Conservation (phyloP, 2,113 vertebrate genomes). For the Gorsachius goisagi region DNA sequence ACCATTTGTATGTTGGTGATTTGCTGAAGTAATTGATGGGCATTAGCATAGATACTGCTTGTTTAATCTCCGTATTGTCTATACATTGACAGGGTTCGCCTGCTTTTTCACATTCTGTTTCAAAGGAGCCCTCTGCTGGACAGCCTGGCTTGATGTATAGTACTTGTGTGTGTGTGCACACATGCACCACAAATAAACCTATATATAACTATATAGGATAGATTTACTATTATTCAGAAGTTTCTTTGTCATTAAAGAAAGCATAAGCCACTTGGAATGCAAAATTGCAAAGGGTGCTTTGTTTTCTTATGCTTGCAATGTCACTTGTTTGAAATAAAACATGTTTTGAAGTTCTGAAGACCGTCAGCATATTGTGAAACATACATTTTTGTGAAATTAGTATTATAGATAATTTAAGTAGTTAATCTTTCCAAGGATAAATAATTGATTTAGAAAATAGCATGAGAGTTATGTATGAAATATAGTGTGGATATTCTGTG, state of each 20-base stretch:
- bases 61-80: slow-evolving; percentile 51
- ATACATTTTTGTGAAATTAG: slow-evolving; percentile 63
- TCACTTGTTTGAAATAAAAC: slow-evolving; percentile 57
- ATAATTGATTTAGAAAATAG: slow-evolving; percentile 62
- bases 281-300: slow-evolving; percentile 36
- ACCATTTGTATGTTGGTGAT: background rate
- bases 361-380: slow-evolving; percentile 1
- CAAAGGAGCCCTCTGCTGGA: slow-evolving; percentile 85
- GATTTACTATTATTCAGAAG: slow-evolving; percentile 30
- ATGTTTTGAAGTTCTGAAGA: slow-evolving; percentile 46
- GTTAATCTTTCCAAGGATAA: slow-evolving; percentile 63
- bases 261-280: background rate
- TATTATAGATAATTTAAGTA: slow-evolving; percentile 68
- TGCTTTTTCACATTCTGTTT: slow-evolving; percentile 72
- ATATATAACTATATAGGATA: background rate
- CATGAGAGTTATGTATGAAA: slow-evolving; percentile 54
- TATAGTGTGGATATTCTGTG: slow-evolving; percentile 31
- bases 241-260: slow-evolving; percentile 34
- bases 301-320: slow-evolving; percentile 22
- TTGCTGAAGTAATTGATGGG: slow-evolving; percentile 22
- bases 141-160: slow-evolving; percentile 28
- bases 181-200: background rate
- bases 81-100: slow-evolving; percentile 26
- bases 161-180: background rate
- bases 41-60: background rate